Percentiles rank a stretch among this genome's conserved stretches.
Conservation (phyloP, 2,888 invertebrate species). For the Ochropacha duplaris region DNA sequence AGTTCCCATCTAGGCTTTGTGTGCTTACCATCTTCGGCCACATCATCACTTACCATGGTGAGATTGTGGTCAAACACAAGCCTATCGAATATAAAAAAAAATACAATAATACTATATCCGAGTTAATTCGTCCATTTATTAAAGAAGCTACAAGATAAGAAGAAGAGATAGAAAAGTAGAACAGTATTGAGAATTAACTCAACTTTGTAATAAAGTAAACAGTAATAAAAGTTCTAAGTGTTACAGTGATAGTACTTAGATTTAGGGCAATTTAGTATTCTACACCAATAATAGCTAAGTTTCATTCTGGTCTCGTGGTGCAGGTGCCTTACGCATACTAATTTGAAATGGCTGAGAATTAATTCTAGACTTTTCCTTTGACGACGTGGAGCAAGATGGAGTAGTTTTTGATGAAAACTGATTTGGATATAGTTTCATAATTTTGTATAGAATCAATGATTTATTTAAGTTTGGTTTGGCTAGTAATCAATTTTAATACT, state of each 20-base stretch:
- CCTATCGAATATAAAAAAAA: too few species aligned
- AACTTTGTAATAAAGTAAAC: neutral
- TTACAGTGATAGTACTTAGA: neutral
- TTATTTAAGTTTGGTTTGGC: too few species aligned
- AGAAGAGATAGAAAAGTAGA: neutral
- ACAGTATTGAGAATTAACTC: neutral
- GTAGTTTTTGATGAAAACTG: neutral
- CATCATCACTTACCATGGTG: too few species aligned
- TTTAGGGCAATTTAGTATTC: neutral
- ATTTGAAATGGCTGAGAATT: neutral
- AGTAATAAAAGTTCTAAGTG: neutral
- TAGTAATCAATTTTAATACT: too few species aligned
- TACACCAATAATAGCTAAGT: neutral
- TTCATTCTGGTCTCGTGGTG: neutral
- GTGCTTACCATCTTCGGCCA: too few species aligned
- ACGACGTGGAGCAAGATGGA: neutral
- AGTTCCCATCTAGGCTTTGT: too few species aligned
- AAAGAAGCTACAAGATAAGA: too few species aligned
- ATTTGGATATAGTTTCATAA: too few species aligned
- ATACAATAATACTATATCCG: too few species aligned
- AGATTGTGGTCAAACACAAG: too few species aligned
- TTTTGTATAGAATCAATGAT: too few species aligned
- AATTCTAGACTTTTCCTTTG: neutral
- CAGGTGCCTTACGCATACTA: neutral
- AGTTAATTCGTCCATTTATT: too few species aligned